Evolutionary conservation across 1,140 invertebrate genomes (phyloP), one percentile per base, ranked within the genome.

Genomic region (Atta cephalotes): DNA sequence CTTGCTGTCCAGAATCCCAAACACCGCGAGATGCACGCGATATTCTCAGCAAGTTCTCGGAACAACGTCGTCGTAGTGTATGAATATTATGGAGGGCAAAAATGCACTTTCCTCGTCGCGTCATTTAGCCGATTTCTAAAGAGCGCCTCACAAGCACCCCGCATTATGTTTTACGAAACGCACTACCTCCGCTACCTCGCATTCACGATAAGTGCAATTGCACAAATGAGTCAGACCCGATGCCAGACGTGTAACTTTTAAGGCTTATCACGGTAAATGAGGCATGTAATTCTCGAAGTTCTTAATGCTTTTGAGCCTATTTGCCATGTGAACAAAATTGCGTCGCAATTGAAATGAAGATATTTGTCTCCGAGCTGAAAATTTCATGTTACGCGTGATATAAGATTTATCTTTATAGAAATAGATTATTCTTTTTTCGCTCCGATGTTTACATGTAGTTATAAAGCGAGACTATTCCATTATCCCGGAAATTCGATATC

Each of bases 51-150:
- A 62, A 78, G 31, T 58, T 63, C 31, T 60, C 25, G 56, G n/a
- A 78, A 58, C 74, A 79, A 79, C 49, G 45, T 39, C 35, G 14
- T 18, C 45, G 39, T 76, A 76, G 56, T 51, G 21, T 84, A 84
- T 84, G 80, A 84, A 84, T 84, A 84, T 84, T 84, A 84, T 76
- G 49, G 28, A 35, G 68, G 68, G 28, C 80, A 84, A 84, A 76
- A 74, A 76, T 84, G 80, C 80, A 76, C 70, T 84, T 84, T 76
- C 70, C 80, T 74, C 80, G 80, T 84, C 80, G 58, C 70, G 53
- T 62, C 70, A 62, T 76, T 84, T 84, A 76, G 56, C 56, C 70
- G 80, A 76, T 76, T 76, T 76, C 80, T 74, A 76, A 84, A 84
- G 80, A 74, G 70, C 70, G 31, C 14, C 78, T 62, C 39, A 58